Conservation (phyloP, 2,113 vertebrate species). For the Thamnaconus septentrionalis region DNA sequence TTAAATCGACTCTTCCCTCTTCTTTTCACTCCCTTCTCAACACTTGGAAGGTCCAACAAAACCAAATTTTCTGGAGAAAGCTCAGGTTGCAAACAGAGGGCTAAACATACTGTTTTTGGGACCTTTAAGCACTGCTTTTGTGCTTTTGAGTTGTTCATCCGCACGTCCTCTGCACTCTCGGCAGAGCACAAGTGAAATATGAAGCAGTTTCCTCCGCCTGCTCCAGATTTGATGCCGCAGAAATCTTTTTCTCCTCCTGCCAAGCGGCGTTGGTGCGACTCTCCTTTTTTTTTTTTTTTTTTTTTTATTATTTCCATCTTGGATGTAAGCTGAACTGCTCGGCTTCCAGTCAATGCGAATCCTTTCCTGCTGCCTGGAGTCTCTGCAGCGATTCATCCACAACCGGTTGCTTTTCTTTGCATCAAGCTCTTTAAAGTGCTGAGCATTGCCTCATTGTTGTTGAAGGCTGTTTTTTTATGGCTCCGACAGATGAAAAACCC, state of each 20-base stretch:
- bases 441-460: conserved; percentile 5
- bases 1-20: too few relatives aligned
- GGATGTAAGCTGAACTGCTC: conserved; percentile 19
- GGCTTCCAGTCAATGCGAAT: conserved; percentile 28
- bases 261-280: conserved; percentile 12
- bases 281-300: conserved; percentile 12
- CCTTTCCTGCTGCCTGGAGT: conserved; percentile 10
- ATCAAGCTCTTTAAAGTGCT: conserved; percentile 24
- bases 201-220: conserved; percentile 11
- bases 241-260: conserved; percentile 22
- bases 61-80: too few relatives aligned
- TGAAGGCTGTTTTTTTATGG: conserved; percentile 37
- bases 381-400: conserved; percentile 33
- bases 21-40: too few relatives aligned
- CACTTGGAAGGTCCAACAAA: too few relatives aligned
- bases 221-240: conserved; percentile 36
- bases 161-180: neutral
- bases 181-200: conserved; percentile 1
- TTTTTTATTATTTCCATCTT: neutral
- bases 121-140: too few relatives aligned
- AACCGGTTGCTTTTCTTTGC: conserved; percentile 47
- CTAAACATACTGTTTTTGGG: too few relatives aligned
- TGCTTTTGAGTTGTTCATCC: too few relatives aligned
- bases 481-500: conserved; percentile 14
- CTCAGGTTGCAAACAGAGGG: too few relatives aligned